Evolutionary conservation across 2,113 vertebrate species (phyloP), one percentile per base, ranked within the genome.

Genomic region (Zosterops lateralis): DNA sequence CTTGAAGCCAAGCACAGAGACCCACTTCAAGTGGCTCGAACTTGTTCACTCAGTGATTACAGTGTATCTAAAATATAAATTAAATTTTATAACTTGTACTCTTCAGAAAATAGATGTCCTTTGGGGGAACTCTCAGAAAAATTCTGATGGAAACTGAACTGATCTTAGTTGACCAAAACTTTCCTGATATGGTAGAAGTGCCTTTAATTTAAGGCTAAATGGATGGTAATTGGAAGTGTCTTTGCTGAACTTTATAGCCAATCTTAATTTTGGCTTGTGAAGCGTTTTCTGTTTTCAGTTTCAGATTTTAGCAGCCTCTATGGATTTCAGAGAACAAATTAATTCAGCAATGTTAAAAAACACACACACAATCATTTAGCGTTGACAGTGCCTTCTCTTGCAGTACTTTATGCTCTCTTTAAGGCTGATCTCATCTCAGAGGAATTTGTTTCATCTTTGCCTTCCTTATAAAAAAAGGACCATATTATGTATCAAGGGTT

Each of bases 131-230:
- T 71, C 24, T 64, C 48, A 84, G 81, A 65, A 91, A 89, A 89
- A 83, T 65, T 25, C 5, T 91, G 9, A 3, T 58, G 20, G 14
- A 20, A 36, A 56, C 4, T 21, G 57, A 57, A 4, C 9, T 44
- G 36, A 47, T 50, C 16, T 54, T 61, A 34, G 54, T 17, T 67
- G 48, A 74, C 7, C 14, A 72, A 87, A 84, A 77, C 14, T 60
- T 76, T 65, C 34, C 56, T 92, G 65, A 94, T 94, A 89, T 64
- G 50, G 51, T 29, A 71, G 62, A 62, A 10, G 29, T 54, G 60
- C 21, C 17, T 81, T 74, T 94, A 94, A 96, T 94, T 94, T 95
- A 93, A 95, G 73, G 64, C 29, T 75, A 93, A 86, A 92, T 76
- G 70, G 60, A 90, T 38, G 47, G 58, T 90, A 94, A 95, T 62